phyloP scores from a whole-genome alignment of 2,797 vertebrate species.

The Pseudomugil gertrudae region DNA sequence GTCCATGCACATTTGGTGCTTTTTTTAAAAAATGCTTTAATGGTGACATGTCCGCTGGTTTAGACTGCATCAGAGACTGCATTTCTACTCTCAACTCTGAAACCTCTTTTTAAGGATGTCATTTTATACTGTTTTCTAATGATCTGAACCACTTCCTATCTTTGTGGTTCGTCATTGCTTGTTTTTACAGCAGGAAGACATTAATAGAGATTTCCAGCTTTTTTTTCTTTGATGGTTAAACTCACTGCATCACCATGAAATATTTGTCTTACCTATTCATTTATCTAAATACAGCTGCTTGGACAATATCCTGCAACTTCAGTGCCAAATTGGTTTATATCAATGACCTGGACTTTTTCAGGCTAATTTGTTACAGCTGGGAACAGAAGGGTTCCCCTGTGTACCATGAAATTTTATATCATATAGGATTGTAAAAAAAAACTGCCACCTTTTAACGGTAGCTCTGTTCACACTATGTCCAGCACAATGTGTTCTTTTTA shows the following conservation, averaged over 20 bases:
- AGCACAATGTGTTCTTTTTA: conserved; percentile 61
- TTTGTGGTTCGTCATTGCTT: conserved; percentile 73
- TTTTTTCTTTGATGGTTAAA: conserved; percentile 64
- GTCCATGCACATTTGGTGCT: conserved; percentile 83
- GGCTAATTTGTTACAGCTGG: conserved; percentile 68
- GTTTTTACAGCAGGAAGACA: conserved; percentile 70
- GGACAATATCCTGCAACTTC: conserved; percentile 60
- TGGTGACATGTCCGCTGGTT: conserved; percentile 83
- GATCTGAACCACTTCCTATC: conserved; percentile 75
- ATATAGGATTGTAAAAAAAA: conserved; percentile 42
- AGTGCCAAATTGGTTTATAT: conserved; percentile 81
- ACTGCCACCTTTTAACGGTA: conserved; percentile 61
- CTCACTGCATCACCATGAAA: conserved; percentile 65
- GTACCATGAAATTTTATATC: conserved; percentile 49
- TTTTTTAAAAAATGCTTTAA: conserved; percentile 82
- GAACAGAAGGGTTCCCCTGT: conserved; percentile 44
- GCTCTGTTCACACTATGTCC: conserved; percentile 52
- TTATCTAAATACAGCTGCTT: conserved; percentile 69
- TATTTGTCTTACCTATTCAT: conserved; percentile 62
- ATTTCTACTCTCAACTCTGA: conserved; percentile 83
- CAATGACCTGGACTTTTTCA: conserved; percentile 67
- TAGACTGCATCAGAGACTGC: conserved; percentile 84
- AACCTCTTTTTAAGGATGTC: conserved; percentile 84
- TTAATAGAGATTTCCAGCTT: conserved; percentile 62
- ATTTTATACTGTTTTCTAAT: conserved; percentile 86